Evolutionary conservation across 2,113 vertebrate genomes (phyloP), one percentile per base, ranked within the genome.

Genomic region (Sapayoa aenigma): DNA sequence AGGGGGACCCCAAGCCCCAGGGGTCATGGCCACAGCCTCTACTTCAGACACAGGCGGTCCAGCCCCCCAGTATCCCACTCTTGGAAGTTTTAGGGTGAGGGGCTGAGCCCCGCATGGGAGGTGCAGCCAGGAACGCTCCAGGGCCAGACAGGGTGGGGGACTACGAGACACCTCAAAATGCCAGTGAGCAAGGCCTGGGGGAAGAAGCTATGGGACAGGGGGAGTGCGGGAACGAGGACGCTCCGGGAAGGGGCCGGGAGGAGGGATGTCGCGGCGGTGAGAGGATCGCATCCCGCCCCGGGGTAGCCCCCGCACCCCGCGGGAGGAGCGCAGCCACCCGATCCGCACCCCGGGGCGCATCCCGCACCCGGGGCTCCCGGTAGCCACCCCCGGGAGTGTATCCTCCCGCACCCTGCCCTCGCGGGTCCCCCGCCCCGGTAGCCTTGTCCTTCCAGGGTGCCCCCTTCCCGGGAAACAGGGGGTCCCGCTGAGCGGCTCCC

Each of bases 61-160:
- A 28, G 21, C 4, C 18, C 37, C 56, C 6, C 50, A 4, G 4
- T 5, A 53, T 6, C 9, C 33, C 41, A 31, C 12, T 52, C 22
- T 3, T 3, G 35, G 3, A 16, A 27, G 42, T 8, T 12, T 0
- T 2, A 10, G 24, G 58, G 23, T 14, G 37, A 53, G 58, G 21
- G 46, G 56, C 39, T 63, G 60, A 84, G 58, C 31, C 16, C 39
- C 44, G 9, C 35, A 55, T 0, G 13, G 22, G 33, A 33, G 19
- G 8, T 5, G 17, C 55, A 58, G 42, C 28, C 7, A 3, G 21
- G 17, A 75, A 75, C 63, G 76, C 24, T 79, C 7, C 6, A 3
- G 14, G 20, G n/a, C 27, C 3, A 9, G 21, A 16, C 3, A 9
- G 28, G 31, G 10, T 15, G 33, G 6, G 35, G 78, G 83, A 31